phyloP scores from a whole-genome alignment of 37 sponge, comb jelly and placozoan genomes.

The Sycon ciliatum region DNA sequence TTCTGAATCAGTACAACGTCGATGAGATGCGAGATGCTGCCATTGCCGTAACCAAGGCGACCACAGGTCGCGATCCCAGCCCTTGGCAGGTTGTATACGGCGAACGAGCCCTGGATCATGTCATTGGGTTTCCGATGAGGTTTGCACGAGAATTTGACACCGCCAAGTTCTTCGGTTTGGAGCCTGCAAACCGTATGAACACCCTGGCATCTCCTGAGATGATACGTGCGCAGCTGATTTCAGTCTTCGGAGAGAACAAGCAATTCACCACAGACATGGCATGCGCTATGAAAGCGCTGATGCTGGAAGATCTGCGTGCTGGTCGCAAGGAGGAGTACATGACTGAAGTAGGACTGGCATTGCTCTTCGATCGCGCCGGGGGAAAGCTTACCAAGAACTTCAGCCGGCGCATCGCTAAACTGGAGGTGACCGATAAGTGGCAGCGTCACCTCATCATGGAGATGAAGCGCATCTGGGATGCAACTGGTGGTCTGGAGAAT shows the following conservation, averaged over 20 bases:
- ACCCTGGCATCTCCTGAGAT: conserved; percentile 31
- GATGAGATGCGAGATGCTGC: conserved; percentile 32
- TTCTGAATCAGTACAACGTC: conserved; percentile 30
- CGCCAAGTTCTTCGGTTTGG: conserved; percentile 24
- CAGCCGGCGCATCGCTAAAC: conserved; percentile 36
- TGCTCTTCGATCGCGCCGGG: conserved; percentile 37
- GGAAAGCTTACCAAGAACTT: conserved; percentile 46
- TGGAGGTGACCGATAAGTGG: conserved; percentile 10
- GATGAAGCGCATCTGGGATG: conserved; percentile 61
- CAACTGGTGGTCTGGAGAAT: too few species aligned
- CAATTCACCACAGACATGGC: conserved; percentile 27
- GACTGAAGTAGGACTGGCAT: conserved; percentile 32
- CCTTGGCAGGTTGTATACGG: conserved; percentile 34
- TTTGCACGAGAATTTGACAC: conserved; percentile 13
- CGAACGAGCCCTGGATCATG: conserved; percentile 30
- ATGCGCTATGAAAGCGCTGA: conserved; percentile 18
- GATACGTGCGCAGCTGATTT: conserved; percentile 12
- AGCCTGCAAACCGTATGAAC: conserved; percentile 28
- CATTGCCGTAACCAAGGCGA: conserved; percentile 23
- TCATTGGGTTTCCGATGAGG: neutral
- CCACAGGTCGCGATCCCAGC: conserved; percentile 26
- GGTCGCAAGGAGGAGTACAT: conserved; percentile 46
- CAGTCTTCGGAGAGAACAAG: conserved; percentile 27
- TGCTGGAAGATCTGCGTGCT: conserved; percentile 21
- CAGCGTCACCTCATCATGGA: conserved; percentile 49